Evolutionary conservation across 2,113 vertebrate genomes (phyloP), one percentile per base, ranked within the genome.

Genomic region (Mola mola): DNA sequence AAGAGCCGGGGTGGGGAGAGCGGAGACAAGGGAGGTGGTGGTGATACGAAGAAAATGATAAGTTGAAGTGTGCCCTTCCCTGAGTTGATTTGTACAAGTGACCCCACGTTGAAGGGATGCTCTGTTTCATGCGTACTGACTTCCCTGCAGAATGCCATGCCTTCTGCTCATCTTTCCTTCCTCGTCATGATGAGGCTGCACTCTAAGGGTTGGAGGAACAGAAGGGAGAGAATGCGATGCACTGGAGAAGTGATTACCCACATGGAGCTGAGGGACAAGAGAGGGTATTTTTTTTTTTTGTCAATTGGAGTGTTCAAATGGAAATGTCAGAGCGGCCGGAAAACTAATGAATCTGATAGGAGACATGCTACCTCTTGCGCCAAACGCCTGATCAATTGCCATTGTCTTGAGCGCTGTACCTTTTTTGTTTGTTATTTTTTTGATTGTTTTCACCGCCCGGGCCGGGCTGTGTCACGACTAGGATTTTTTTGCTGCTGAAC

Each of bases 241-340:
- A 36, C n/a, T n/a, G n/a, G 68, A 74, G 87, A 82, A 82, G 74
- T 88, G 89, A 91, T 92, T 91, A 89, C 82, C 66, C 50, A 1
- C 9, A 26, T 46, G 21, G 69, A 74, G 71, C 82, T 81, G 82
- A 82, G 71, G 86, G 84, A 90, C 82, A 84, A 66, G 83, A 85
- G 75, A 58, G 57, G 75, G 66, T 88, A 88, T 91, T 92, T 92
- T 89, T 92, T 92, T 89, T 89, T 89, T 91, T 89, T 87, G 87
- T 89, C 91, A 91, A 88, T 85, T 90, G 87, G 87, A 89, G 81
- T 86, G 86, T 84, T 85, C 88, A 91, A 92, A 92, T 92, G 88
- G 87, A 92, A 92, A 92, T 87, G 88, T 90, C 90, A 91, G 72
- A 81, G 78, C 62, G 17, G 76, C 73, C 15, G 49, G 75, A 87